Evolutionary conservation across 1,140 invertebrate genomes (phyloP), one percentile per base, ranked within the genome.

Genomic region (Stenopsyche tienmushanensis): DNA sequence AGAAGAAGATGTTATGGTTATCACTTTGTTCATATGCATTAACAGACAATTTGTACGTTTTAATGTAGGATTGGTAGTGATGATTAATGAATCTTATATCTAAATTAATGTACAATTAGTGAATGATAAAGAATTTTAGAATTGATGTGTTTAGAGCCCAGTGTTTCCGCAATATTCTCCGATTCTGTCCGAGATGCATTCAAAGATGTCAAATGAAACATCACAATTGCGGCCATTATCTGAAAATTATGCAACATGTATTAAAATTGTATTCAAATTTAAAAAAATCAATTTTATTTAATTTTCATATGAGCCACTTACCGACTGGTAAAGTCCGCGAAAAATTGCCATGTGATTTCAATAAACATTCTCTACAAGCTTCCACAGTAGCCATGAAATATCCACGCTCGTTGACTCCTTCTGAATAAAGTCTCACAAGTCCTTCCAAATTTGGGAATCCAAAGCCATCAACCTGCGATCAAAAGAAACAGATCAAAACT

Each of bases 161-260:
- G 76, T 69, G 65, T 75, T 80, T 15, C 78, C 79, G 67, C 86
- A 87, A 73, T 86, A 87, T 62, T 85, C 84, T 23, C 84, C 86
- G 64, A 89, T 88, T 72, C 85, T 82, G 74, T 88, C 86, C 10
- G 86, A 88, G 64, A 89, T 86, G 71, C 88, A 89, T 71, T 88
- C 86, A 74, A 89, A 89, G 52, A 88, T 85, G 75, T 88, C 85
- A 73, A 88, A 89, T 1, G 88, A 87, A 26, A 89, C 78, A 71
- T 88, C 86, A 72, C 88, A 89, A 64, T 85, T 85, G 70, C 84
- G 84, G 2, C 85, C 85, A 71, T 82, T 82, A 73, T 85, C 85
- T 87, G 77, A 62, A 84, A 82, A 62, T 17, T 18, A 18, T 52
- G 34, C 8, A 26, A 25, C 45, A 49, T 21, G 13, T 34, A 57